Evolutionary conservation across 2,888 invertebrate genomes (phyloP), one percentile per base, ranked within the genome.

Genomic region (Caenorhabditis drosophilae): DNA sequence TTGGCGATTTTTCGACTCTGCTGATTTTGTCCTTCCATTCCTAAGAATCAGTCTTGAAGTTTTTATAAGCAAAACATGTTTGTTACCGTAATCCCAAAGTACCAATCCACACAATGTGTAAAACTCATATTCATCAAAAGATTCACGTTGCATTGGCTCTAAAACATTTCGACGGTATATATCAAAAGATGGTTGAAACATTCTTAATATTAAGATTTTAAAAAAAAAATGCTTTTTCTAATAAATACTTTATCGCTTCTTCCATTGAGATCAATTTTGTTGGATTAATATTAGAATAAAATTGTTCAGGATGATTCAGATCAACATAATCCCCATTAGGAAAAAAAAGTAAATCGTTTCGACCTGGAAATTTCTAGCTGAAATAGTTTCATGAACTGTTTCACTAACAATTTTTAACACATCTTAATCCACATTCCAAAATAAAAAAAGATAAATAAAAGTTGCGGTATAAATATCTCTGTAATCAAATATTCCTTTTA

Each of bases 281-380:
- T 31, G 6, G 7, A 6, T 31, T 12, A 9, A 9, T 31, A 31
- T 31, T 31, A 31, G 7, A 35, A 31, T 70, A 73, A 52, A 73
- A 73, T 0, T 64, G 68, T 45, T 70, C 73, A 12, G 70, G 73
- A 20, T 60, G 49, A 23, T 49, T 60, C 22, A 59, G 53, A 34
- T 73, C 73, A 27, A 73, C 68, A 27, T 58, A 73, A 40, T 73
- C 70, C 11, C 73, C 73, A 18, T 67, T 62, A 0, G 67, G 66
- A 6, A 73, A 38, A 18, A 58, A 56, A 26, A 73, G 12, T 15
- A 70, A 67, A 41, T 73, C 70, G n/a, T 70, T 66, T 55, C 70
- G 23, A 35, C 68, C 67, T 60, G 45, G 34, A 61, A 55, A 45
- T n/a, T n/a, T n/a, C n/a, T n/a, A n/a, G n/a, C n/a, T n/a, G n/a